Conservation (phyloP, 2,888 invertebrate genomes). For the Lycaena phlaeas region DNA sequence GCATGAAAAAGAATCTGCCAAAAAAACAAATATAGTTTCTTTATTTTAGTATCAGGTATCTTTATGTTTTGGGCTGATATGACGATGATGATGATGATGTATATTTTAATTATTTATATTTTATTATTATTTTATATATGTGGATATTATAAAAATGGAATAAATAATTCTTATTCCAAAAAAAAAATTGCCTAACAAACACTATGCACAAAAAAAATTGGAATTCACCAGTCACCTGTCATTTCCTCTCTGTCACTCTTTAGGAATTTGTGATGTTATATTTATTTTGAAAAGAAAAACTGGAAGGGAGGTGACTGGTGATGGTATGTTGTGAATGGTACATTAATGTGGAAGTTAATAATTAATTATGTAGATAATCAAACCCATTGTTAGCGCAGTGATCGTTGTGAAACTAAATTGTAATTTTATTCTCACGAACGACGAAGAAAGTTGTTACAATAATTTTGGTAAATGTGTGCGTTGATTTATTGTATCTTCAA, state of each 20-base stretch:
- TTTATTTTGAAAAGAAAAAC: constrained; percentile 17
- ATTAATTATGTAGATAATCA: constrained; percentile 57
- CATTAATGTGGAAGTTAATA: constrained; percentile 24
- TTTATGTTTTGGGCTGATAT: too few species aligned
- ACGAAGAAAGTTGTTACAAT: constrained; percentile 53
- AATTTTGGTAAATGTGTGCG: constrained; percentile 22
- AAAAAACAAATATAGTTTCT: too few species aligned
- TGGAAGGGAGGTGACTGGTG: constrained; percentile 12
- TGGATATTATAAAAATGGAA: too few species aligned
- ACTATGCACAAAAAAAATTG: too few species aligned
- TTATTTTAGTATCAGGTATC: too few species aligned
- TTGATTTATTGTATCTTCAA: constrained; percentile 13
- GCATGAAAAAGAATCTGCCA: too few species aligned
- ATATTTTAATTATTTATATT: too few species aligned
- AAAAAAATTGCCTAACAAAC: too few species aligned
- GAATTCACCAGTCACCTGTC: too few species aligned
- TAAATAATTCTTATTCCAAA: too few species aligned
- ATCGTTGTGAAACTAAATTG: constrained; percentile 51
- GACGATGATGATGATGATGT: too few species aligned
- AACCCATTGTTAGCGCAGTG: constrained; percentile 50
- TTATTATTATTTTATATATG: too few species aligned
- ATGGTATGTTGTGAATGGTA: constrained; percentile 9
- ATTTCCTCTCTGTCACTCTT: not conserved
- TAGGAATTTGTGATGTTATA: constrained; percentile 23
- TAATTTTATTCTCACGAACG: constrained; percentile 47